Conservation (phyloP, 1,140 invertebrate species). For the Cyphomyrmex costatus region DNA sequence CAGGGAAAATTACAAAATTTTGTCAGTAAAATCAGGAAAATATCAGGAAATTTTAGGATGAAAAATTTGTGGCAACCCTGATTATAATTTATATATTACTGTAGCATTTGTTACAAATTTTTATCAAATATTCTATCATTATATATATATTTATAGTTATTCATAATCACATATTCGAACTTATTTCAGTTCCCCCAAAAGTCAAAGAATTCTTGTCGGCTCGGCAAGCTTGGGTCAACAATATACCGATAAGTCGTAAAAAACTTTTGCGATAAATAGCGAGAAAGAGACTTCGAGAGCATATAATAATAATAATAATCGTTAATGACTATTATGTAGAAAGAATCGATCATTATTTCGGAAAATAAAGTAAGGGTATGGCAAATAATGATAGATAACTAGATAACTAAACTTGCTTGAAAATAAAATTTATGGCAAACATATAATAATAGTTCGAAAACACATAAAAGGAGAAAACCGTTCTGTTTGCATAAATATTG, state of each 20-base stretch:
- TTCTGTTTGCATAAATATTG: neutral
- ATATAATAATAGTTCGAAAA: neutral
- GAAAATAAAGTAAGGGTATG: neutral
- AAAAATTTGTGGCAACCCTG: too few species aligned
- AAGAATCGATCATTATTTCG: neutral
- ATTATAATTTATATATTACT: neutral
- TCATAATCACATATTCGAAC: conserved; percentile 1
- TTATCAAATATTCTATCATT: conserved; percentile 9
- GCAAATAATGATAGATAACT: neutral
- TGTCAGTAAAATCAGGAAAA: too few species aligned
- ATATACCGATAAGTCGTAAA: conserved; percentile 72
- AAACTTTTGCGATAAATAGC: neutral
- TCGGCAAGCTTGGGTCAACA: conserved; percentile 85
- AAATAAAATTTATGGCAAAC: neutral
- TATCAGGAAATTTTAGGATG: too few species aligned
- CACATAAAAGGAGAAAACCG: neutral
- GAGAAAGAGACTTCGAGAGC: neutral
- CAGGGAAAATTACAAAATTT: too few species aligned
- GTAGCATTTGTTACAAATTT: neutral
- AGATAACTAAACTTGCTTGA: neutral
- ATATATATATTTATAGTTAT: neutral
- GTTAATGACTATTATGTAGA: neutral
- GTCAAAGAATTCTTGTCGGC: conserved; percentile 81
- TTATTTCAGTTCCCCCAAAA: conserved; percentile 80
- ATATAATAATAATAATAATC: neutral